Base-by-base conservation (phyloP, 2,113 vertebrate genomes). In the Chloropsis cyanopogon region DNA sequence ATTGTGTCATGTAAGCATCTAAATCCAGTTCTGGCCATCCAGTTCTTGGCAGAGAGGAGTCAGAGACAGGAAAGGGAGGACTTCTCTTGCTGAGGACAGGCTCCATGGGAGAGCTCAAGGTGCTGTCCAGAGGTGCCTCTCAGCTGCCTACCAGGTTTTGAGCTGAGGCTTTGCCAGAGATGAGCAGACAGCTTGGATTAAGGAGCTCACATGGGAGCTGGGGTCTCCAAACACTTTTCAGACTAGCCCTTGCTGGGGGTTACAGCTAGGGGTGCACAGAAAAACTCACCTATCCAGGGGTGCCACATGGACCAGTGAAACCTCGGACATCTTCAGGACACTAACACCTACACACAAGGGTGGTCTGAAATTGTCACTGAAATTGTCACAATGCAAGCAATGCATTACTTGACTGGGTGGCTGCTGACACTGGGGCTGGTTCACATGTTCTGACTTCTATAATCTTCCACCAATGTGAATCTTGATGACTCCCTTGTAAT, bases 81-180 rank as follows among this genome's bases (percentile, higher is more conserved):
- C 24, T 47, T 37, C 10, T 44, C n/a, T n/a, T 47, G 39, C n/a
- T 14, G 41, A 79, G 31, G 33, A 18, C 23, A 23, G 24, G 41
- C 53, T 80, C 7, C 3, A 17, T 5, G 7, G 0, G 1, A 41
- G 33, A 59, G 19, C 14, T 71, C 7, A 3, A 9, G 18, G 18
- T 52, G 60, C 54, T 29, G 42, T 65, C 63, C 18, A 23, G 57
- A 76, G 72, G 47, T 76, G 39, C 18, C 7, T 20, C 17, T 20
- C 39, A n/a, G 50, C 81, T 86, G 29, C 60, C 24, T 53, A 10
- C 31, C 2, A 1, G 2, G 0, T 19, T 71, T 31, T 33, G 56
- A 73, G 52, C 39, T 16, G 31, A 42, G 39, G 65, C 49, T 54
- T 70, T 2, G 0, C 37, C 21, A 18, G 53, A 59, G 26, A 1